Evolutionary conservation across 2,797 vertebrate species (phyloP), one percentile per base, ranked within the genome.

Genomic region (Tympanoctomys barrerae): DNA sequence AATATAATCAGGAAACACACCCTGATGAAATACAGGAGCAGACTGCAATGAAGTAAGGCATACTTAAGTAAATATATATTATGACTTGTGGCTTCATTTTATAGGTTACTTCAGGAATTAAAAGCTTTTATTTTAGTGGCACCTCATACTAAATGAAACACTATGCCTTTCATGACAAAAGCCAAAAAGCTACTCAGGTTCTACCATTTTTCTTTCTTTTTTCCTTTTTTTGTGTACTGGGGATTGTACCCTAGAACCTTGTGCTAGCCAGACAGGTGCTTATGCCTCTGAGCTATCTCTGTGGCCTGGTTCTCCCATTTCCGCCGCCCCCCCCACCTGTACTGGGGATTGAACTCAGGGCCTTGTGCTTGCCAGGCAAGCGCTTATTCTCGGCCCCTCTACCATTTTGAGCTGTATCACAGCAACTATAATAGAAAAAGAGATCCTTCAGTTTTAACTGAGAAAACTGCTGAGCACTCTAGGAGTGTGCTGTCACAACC

Each of bases 81-180:
- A 66, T 9, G 79, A 54, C 24, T 80, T 75, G 49, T 91, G 89
- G 52, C 39, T 96, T 91, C 19, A 71, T 73, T 86, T 89, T 46
- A 75, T 36, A 78, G 36, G 21, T 68, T 57, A 57, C 42, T 75
- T 90, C 90, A 90, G 82, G 73, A 83, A 94, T 28, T 46, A 82
- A 86, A 64, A 36, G 31, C 5, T 46, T 95, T 87, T 83, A 71
- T 87, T 84, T 49, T 94, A 61, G 64, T 71, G 71, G 24, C 52
- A 77, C 39, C 90, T 77, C 33, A 33, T 49, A 92, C 57, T 57
- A 92, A 77, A 59, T 42, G 39, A 59, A 94, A 78, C 71, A 59
- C 57, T 46, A 14, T 3, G 31, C n/a, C 87, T 91, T 83, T 88
- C 87, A 91, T 61, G 28, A 88, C 70, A 14, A 87, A 87, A 89